These are phyloP conservation scores for Adineta ricciae DNA, from an alignment of 2,888 invertebrate species.

Conservation along the genomic window DNA sequence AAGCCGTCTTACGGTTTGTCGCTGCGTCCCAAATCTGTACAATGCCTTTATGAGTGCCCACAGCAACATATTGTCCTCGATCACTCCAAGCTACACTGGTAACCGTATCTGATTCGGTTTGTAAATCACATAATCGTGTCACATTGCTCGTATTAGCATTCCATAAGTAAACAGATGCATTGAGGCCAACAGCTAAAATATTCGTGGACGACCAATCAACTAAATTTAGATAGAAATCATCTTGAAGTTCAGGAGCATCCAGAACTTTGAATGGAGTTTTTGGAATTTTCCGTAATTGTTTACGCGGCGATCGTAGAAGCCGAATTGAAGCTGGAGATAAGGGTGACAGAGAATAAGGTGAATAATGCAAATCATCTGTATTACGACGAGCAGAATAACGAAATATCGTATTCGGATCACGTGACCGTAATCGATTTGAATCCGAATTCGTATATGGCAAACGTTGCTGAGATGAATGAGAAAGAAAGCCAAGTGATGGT, in stretches of 20 bases:
- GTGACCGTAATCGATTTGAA: neutral
- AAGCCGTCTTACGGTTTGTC: slow-evolving; percentile 79
- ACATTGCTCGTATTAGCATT: slow-evolving; percentile 95
- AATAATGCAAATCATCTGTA: slow-evolving; percentile 25
- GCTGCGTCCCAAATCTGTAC: slow-evolving; percentile 95
- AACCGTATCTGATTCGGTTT: slow-evolving; percentile 74
- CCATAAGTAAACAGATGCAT: slow-evolving; percentile 95
- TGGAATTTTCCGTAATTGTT: slow-evolving; percentile 73
- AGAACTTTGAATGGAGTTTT: slow-evolving; percentile 94
- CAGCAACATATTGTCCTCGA: slow-evolving; percentile 85
- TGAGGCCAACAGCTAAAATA: slow-evolving; percentile 89
- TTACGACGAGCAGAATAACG: slow-evolving; percentile 4
- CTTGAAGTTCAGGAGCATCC: slow-evolving; percentile 89
- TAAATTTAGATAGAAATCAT: slow-evolving; percentile 95
- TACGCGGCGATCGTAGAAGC: slow-evolving; percentile 79
- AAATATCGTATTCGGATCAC: slow-evolving; percentile 20
- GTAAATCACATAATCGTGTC: slow-evolving; percentile 81
- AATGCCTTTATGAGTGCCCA: slow-evolving; percentile 78
- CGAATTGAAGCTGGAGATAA: slow-evolving; percentile 89
- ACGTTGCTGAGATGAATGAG: neutral
- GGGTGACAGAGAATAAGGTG: slow-evolving; percentile 82
- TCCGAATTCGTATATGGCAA: neutral
- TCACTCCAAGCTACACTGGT: slow-evolving; percentile 99
- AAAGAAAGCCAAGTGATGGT: neutral
- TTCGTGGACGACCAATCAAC: slow-evolving; percentile 99